Evolutionary conservation across 2,797 vertebrate species (phyloP).

Genomic region (Danio jaintianensis): DNA sequence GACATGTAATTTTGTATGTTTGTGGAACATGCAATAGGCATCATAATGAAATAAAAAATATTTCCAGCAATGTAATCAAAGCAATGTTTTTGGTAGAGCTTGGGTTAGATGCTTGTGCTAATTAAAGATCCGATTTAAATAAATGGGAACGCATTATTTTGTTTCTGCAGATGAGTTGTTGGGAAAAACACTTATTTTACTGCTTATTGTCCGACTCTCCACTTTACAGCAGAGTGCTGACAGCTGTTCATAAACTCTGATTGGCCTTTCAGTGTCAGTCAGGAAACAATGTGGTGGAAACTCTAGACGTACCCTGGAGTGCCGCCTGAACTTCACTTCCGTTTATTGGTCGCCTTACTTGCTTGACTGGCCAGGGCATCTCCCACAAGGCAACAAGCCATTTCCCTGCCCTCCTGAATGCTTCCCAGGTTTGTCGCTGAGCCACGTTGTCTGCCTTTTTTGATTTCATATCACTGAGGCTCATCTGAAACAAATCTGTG

Average conservation of each 20-base stretch:
- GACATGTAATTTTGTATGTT: neutral
- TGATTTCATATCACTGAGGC: slow-evolving; percentile 33
- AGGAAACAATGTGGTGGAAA: slow-evolving; percentile 53
- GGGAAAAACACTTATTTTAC: slow-evolving; percentile 28
- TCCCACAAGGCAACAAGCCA: slow-evolving; percentile 47
- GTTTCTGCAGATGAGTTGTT: slow-evolving; percentile 17
- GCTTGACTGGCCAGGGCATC: slow-evolving; percentile 43
- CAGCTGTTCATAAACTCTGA: slow-evolving; percentile 40
- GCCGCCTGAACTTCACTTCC: slow-evolving; percentile 44
- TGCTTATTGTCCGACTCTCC: slow-evolving; percentile 20
- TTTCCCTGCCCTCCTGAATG: slow-evolving; percentile 20
- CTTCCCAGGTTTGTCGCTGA: slow-evolving; percentile 20
- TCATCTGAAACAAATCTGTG: slow-evolving; percentile 32
- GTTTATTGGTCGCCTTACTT: slow-evolving; percentile 43
- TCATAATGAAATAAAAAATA: neutral
- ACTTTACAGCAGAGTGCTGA: slow-evolving; percentile 7
- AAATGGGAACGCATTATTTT: slow-evolving; percentile 15
- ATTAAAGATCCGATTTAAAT: slow-evolving; percentile 9
- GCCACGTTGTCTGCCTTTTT: slow-evolving; percentile 12
- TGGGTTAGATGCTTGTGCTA: neutral
- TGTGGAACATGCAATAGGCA: neutral
- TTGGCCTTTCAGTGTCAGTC: slow-evolving; percentile 35
- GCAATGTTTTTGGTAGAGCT: neutral
- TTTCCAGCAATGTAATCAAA: neutral
- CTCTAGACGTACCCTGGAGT: slow-evolving; percentile 31